A percentile compares a stretch with the other conserved stretches of the same genome.
phyloP scores from a whole-genome alignment of 2,797 vertebrate genomes.

The Pangasius mekongensis region DNA sequence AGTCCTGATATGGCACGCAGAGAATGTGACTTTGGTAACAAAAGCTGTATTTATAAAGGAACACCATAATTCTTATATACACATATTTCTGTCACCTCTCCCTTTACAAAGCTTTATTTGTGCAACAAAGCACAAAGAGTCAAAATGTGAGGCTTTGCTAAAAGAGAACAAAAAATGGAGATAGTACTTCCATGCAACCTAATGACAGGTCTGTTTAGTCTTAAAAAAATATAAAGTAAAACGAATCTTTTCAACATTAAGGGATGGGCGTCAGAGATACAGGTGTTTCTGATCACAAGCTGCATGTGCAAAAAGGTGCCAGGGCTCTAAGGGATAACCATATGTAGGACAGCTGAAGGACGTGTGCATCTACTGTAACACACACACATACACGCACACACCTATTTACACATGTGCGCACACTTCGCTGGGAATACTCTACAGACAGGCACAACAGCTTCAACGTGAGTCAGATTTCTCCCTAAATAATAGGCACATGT shows the following conservation, averaged over 20 bases:
- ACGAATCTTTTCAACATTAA: slow-evolving; percentile 38
- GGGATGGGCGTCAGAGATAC: slow-evolving; percentile 61
- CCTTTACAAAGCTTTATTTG: slow-evolving; percentile 53
- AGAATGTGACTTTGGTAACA: slow-evolving; percentile 50
- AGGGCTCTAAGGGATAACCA: slow-evolving; percentile 59
- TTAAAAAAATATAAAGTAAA: not conserved
- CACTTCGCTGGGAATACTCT: not conserved
- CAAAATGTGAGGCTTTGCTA: slow-evolving; percentile 25
- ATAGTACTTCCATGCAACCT: not conserved
- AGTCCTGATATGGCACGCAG: slow-evolving; percentile 55
- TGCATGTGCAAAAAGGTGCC: slow-evolving; percentile 64
- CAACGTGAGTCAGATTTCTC: slow-evolving; percentile 38
- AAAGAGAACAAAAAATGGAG: not conserved
- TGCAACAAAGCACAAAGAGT: slow-evolving; percentile 60
- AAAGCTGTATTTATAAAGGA: slow-evolving; percentile 63
- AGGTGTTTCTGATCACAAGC: slow-evolving; percentile 75
- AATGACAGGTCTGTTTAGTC: not conserved
- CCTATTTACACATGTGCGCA: not conserved
- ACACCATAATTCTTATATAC: slow-evolving; percentile 65
- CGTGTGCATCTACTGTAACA: slow-evolving; percentile 49
- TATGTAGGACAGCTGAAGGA: slow-evolving; percentile 57
- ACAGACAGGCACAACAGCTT: slow-evolving; percentile 21
- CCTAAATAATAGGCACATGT: slow-evolving; percentile 32
- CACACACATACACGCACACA: slow-evolving; percentile 46
- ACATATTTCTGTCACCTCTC: slow-evolving; percentile 57